Base-by-base conservation (phyloP, 1,140 invertebrate genomes). In the Pachyrhynchus sulphureomaculatus region DNA sequence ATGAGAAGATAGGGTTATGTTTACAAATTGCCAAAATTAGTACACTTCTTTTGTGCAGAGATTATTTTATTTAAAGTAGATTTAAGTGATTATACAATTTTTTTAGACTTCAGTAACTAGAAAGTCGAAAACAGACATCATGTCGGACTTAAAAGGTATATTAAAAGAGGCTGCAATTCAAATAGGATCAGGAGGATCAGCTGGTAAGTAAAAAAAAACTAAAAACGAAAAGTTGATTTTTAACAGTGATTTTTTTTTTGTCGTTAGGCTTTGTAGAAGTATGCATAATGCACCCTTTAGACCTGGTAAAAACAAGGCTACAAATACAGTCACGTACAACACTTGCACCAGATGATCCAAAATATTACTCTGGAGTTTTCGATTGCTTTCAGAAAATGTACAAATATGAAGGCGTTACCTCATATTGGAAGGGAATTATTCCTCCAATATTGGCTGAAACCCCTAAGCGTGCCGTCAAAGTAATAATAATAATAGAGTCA, bases 371-470 rank as follows among this genome's bases (percentile, higher is more conserved):
- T 72, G 93, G 92, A 17, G 85, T 96, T 32, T 79, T 83, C 36
- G 93, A 96, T 74, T 95, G 92, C 77, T 88, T 96, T 74, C 80
- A 76, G 55, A 95, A 95, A 81, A 96, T 95, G 86, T 90, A 92
- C 65, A 83, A 75, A 71, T 82, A 84, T 69, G 94, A 97, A 83
- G 93, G 92, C 3, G 29, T 89, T 1, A 79, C 84, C 55, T 86
- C 90, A 20, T 92, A 91, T 78, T 95, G 91, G 86, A 95, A 95
- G 83, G 94, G 94, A 57, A 92, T 96, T 67, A 66, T 96, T 62
- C 93, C 94, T 2, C 94, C 94, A 8, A 88, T 96, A 70, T 72
- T 96, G 52, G 92, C 90, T n/a, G 94, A 97, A 81, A 96, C 93
- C 24, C 95, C 94, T 4, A 97, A 97, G 79, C 75, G 94, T 72